Evolutionary conservation across 1,140 invertebrate species (phyloP), one percentile per base, ranked within the genome.

Genomic region (Platyscapa corneri): DNA sequence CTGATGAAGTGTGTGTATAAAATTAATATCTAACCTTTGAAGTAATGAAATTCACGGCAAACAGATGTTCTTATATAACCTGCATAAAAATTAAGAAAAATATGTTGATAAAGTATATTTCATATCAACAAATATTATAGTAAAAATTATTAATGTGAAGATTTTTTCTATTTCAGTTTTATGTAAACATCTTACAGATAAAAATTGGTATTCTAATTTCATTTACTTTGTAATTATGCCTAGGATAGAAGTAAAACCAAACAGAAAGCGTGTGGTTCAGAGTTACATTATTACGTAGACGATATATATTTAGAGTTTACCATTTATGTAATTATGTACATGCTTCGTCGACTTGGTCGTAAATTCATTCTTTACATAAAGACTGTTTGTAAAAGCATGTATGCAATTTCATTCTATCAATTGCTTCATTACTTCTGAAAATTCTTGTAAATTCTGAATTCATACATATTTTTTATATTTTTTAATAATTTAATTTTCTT

Each of bases 301-400:
- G 10, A 74, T 42, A 74, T 74, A 74, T 74, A 74, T 42, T 74
- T 74, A 74, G 20, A 74, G 37, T 42, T 42, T 42, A 42, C 70
- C 23, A 42, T 42, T 74, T 42, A 74, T 74, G 37, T 74, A 74
- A 6, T 74, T 74, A 74, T 39, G 39, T 74, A 74, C 6, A 37
- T 42, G 20, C 37, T 42, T 74, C 37, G 37, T 12, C 20, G 37
- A 39, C 23, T 42, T 42, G n/a, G 37, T 42, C 37, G n/a, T 74
- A 74, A 74, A 74, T 74, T 42, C 10, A 42, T 39, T 74, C 20
- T 6, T 74, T 74, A 42, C 39, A 74, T 74, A 74, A 74, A 74
- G 37, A 18, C 8, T 42, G 23, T 74, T 42, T 74, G 39, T 42
- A 74, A 74, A 74, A 74, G 14, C 23, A 32, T n/a, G 42, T 42